These are phyloP conservation scores for Platorchestia sp. DNA, from an alignment of 1,140 invertebrate genomes.

Conservation along the genomic window DNA sequence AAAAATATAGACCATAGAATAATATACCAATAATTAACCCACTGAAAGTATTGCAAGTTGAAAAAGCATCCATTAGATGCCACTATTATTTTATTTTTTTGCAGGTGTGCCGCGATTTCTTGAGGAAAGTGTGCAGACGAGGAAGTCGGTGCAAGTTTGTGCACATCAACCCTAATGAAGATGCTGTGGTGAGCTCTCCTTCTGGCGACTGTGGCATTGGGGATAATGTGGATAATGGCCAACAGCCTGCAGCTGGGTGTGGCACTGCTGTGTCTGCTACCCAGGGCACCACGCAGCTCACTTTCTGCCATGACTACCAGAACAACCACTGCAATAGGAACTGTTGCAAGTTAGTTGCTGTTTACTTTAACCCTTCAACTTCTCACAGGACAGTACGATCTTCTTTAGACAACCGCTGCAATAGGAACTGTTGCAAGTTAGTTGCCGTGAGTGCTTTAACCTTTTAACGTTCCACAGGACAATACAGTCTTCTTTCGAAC, in stretches of 20 bases:
- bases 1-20: not conserved
- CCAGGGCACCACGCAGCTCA: conserved; percentile 71
- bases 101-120: conserved; percentile 74
- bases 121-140: conserved; percentile 80
- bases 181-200: not conserved
- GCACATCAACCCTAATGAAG: conserved; percentile 71
- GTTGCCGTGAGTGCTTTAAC: no score
- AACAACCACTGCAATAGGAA: conserved; percentile 79
- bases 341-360: conserved; percentile 72
- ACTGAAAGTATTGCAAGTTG: not conserved
- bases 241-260: conserved; percentile 56
- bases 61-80: not conserved
- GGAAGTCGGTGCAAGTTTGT: conserved; percentile 84
- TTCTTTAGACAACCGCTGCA: conserved; percentile 80
- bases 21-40: not conserved
- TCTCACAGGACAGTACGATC: no score
- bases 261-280: conserved; percentile 43
- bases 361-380: not conserved
- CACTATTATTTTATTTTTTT: not conserved
- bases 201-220: not conserved
- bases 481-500: no score
- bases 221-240: conserved; percentile 48
- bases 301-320: conserved; percentile 90
- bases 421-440: conserved; percentile 75
- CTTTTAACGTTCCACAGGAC: no score